Conservation (phyloP, 2,113 vertebrate species). For the Tupaia chinensis region DNA sequence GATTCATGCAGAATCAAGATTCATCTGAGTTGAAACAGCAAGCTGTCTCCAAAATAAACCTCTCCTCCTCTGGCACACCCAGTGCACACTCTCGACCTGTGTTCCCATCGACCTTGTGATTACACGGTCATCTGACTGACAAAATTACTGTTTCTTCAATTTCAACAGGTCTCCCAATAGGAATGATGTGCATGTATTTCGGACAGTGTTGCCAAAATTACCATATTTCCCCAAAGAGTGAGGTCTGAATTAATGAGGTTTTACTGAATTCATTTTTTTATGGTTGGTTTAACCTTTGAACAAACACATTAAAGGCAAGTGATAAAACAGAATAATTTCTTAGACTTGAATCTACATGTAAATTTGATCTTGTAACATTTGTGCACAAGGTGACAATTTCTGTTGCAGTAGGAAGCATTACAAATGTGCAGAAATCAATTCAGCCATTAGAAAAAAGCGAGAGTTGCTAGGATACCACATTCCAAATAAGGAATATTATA, state of each 20-base stretch:
- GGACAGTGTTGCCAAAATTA: constrained; percentile 14
- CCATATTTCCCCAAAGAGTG: neutral
- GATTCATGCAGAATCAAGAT: neutral
- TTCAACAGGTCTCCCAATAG: neutral
- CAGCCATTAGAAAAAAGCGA: constrained; percentile 66
- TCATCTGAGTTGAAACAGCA: neutral
- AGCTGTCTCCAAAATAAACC: neutral
- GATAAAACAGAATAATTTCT: constrained; percentile 47
- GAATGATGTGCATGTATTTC: neutral
- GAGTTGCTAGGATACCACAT: constrained; percentile 86
- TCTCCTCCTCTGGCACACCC: neutral
- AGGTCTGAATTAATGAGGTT: constrained; percentile 49
- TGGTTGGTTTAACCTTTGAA: constrained; percentile 56
- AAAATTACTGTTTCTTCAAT: constrained; percentile 36
- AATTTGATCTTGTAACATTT: constrained; percentile 59
- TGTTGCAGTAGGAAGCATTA: constrained; percentile 71
- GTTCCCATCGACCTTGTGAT: neutral
- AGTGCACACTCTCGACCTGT: neutral
- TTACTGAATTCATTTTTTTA: constrained; percentile 52
- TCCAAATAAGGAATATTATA: constrained; percentile 74
- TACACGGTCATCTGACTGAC: neutral
- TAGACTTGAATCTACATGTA: constrained; percentile 44
- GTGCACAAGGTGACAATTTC: constrained; percentile 61
- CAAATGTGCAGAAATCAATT: constrained; percentile 74
- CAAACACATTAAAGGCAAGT: constrained; percentile 28